Evolutionary conservation across 2,888 invertebrate species (phyloP).

Genomic region (Nomada ruficornis): DNA sequence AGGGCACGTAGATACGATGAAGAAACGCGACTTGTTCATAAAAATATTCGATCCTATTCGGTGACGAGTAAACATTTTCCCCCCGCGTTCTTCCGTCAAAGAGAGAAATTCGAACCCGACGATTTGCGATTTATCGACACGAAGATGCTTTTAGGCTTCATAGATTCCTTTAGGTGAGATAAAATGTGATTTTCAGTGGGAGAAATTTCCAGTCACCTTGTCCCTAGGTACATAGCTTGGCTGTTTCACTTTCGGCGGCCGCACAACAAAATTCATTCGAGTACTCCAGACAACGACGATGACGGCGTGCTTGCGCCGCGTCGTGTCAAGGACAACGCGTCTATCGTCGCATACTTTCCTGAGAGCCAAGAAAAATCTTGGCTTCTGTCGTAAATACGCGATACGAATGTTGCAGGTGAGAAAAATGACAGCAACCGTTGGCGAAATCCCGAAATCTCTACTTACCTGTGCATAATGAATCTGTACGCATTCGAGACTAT

Average conservation of each 20-base stretch:
- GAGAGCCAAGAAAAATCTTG: conserved; percentile 62
- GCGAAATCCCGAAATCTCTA: too few relatives aligned
- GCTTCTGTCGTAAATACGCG: conserved; percentile 33
- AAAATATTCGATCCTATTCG: conserved; percentile 25
- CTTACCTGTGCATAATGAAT: too few relatives aligned
- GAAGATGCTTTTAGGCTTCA: neutral
- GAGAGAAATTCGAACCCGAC: conserved; percentile 39
- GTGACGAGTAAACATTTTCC: conserved; percentile 23
- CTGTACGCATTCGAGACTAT: too few relatives aligned
- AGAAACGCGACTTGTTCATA: conserved; percentile 58
- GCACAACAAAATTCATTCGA: conserved; percentile 72
- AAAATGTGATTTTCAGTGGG: conserved; percentile 9
- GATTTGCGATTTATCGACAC: neutral
- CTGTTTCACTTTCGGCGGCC: conserved; percentile 77
- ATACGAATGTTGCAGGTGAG: conserved; percentile 25
- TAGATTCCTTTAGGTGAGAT: too few relatives aligned
- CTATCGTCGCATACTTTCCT: conserved; percentile 73
- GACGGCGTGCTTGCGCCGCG: conserved; percentile 48
- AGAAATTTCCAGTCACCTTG: conserved; percentile 60
- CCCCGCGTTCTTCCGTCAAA: neutral
- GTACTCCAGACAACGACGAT: conserved; percentile 46
- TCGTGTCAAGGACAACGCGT: conserved; percentile 82
- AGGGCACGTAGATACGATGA: conserved; percentile 66
- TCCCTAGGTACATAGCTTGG: conserved; percentile 52
- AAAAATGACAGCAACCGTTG: neutral